These are phyloP conservation scores for Setophaga kirtlandii DNA, from an alignment of 2,113 vertebrate genomes.

Conservation along the genomic window DNA sequence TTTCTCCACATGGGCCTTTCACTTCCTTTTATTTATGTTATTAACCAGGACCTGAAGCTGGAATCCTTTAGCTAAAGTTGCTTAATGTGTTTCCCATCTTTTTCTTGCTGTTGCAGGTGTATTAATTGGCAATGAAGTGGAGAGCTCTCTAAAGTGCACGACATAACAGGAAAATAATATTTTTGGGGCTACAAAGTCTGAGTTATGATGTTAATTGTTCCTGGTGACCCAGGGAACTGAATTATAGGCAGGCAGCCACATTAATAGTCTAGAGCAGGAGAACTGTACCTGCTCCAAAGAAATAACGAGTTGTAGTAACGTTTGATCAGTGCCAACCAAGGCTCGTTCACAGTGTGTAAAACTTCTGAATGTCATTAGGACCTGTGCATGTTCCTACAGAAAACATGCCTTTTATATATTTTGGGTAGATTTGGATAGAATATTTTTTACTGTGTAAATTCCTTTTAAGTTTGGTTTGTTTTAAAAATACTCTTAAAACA, in stretches of 20 bases:
- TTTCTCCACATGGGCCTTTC: not conserved
- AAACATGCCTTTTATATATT: not conserved
- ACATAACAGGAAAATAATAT: not conserved
- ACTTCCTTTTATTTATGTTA: not conserved
- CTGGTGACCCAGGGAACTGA: not conserved
- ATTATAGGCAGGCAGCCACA: not conserved
- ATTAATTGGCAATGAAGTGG: not conserved
- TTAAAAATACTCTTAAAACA: not conserved
- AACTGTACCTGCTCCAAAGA: not conserved
- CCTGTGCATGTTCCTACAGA: not conserved
- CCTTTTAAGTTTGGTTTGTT: not conserved
- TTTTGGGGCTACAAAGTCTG: not conserved
- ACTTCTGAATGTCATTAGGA: not conserved
- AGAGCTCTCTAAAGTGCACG: not conserved
- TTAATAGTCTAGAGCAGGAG: not conserved
- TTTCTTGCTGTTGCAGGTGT: not conserved
- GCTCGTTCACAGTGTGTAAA: not conserved
- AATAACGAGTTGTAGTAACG: accelerated
- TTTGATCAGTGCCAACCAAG: not conserved
- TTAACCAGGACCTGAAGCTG: not conserved
- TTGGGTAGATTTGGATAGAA: not conserved
- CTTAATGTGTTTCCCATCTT: not conserved
- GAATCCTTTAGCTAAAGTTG: not conserved
- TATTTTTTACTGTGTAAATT: not conserved
- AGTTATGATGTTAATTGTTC: not conserved